Base-by-base conservation (phyloP, 2,888 invertebrate species). In the Seira ritae region DNA sequence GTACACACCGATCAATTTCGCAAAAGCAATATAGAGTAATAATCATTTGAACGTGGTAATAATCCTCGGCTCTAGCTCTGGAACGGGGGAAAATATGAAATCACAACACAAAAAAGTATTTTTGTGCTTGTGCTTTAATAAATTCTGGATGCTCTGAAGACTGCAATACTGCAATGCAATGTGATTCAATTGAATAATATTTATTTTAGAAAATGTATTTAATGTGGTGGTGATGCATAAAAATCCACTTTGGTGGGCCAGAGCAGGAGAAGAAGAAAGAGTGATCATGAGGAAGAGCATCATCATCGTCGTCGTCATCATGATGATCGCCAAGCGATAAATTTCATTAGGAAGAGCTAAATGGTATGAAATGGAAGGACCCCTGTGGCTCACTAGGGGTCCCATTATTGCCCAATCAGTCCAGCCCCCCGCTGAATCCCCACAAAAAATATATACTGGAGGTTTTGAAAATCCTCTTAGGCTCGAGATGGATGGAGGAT, bases 331-430 rank as follows among this genome's bases (percentile, higher is more conserved):
- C 83, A 84, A 84, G 84, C 86, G 89, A 89, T 88, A 87, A 86
- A 88, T 88, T 88, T 89, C 88, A 89, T 89, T 89, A 87, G 86
- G 87, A 85, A 87, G 87, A 88, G 87, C 87, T 88, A 89, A 88
- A 88, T 88, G 87, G 88, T 87, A 85, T 87, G 86, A 89, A 87
- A 88, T 88, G 85, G 85, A 86, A 31, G 85, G 86, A 85, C 88
- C 86, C 87, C 88, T 84, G 86, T 84, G 84, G 65, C 89, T 80
- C 88, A 71, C 80, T 83, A 85, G 89, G 89, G 87, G 86, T 88
- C 87, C 89, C 88, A 88, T 89, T 89, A 89, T 89, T 89, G 88
- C 87, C 88, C 89, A 89, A 89, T 89, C 88, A 89, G 89, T 88
- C 89, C 75, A 84, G 79, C 87, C 88, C 88, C 89, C 88, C 80